Percentiles rank a stretch among this genome's conserved stretches.
These are phyloP conservation scores for Calliphora vicina DNA, from an alignment of 1,140 invertebrate species.

Conservation along the genomic window DNA sequence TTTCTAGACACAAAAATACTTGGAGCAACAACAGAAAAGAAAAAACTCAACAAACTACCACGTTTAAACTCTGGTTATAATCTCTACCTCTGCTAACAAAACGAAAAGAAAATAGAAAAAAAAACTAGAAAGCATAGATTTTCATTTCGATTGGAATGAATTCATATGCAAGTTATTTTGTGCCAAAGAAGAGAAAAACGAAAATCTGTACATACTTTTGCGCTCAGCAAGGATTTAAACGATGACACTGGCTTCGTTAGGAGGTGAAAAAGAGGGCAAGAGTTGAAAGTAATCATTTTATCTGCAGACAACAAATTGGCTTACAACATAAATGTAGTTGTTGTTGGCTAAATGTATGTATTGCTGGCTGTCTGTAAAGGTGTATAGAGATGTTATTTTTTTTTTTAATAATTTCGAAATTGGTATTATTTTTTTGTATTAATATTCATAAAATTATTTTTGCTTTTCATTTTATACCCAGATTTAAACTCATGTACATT, in stretches of 20 bases:
- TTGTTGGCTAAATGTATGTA: not conserved
- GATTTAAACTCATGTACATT: not conserved
- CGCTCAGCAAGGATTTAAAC: not conserved
- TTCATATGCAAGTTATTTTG: not conserved
- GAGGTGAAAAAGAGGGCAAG: not conserved
- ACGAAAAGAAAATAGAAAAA: not conserved
- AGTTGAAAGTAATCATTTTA: not conserved
- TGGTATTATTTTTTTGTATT: not conserved
- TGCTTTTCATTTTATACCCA: not conserved
- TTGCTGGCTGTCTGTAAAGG: not conserved
- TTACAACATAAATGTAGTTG: not conserved
- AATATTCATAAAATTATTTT: not conserved
- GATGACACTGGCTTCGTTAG: no score
- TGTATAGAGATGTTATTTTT: not conserved
- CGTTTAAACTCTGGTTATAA: conserved; percentile 18
- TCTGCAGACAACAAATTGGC: not conserved
- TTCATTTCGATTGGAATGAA: conserved; percentile 19
- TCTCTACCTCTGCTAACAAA: not conserved
- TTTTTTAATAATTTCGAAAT: not conserved
- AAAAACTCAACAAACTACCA: not conserved
- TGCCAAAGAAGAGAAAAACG: not conserved
- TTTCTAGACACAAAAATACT: conserved; percentile 24
- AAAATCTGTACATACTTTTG: no score
- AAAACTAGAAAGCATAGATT: not conserved
- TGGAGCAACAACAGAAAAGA: not conserved